These are phyloP conservation scores for Orthonychiurus folsomi DNA, from an alignment of 2,888 invertebrate species.

Conservation along the genomic window DNA sequence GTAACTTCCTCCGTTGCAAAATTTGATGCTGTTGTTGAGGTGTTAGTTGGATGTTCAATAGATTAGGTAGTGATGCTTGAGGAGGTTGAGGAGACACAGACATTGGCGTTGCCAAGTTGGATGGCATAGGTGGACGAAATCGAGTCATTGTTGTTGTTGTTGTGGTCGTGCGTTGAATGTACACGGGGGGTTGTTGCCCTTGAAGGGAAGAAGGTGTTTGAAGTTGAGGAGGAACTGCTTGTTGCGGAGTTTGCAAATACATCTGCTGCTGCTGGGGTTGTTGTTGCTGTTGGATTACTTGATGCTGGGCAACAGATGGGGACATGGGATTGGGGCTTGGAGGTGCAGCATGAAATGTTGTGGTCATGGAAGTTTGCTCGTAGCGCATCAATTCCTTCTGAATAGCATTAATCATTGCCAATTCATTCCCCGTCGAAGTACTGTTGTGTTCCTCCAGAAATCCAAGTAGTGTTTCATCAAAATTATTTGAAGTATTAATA, in stretches of 20 bases:
- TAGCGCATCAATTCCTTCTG: constrained; percentile 82
- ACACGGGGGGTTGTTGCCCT: constrained; percentile 18
- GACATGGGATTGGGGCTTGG: constrained; percentile 9
- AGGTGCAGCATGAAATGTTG: constrained; percentile 11
- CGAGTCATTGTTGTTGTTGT: constrained; percentile 23
- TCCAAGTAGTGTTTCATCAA: neutral
- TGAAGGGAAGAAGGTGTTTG: constrained; percentile 11
- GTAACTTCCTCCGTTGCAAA: constrained; percentile 38
- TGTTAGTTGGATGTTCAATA: neutral
- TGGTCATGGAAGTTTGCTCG: constrained; percentile 50
- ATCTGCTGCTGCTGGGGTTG: constrained; percentile 9
- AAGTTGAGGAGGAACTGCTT: constrained; percentile 12
- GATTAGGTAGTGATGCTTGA: constrained; percentile 1
- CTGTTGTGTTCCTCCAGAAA: neutral
- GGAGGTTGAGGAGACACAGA: constrained; percentile 12
- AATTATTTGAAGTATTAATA: neutral
- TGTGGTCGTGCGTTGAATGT: constrained; percentile 29
- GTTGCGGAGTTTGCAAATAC: constrained; percentile 11
- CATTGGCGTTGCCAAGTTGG: constrained; percentile 5
- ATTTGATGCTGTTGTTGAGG: constrained; percentile 24
- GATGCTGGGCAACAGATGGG: constrained; percentile 14
- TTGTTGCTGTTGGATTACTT: constrained; percentile 17
- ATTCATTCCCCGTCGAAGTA: constrained; percentile 50
- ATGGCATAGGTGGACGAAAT: constrained; percentile 15
- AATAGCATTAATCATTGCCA: constrained; percentile 78